A percentile compares a stretch with the other conserved stretches of the same genome.
phyloP scores from a whole-genome alignment of 2,113 vertebrate genomes.

The Enhydra lutris region DNA sequence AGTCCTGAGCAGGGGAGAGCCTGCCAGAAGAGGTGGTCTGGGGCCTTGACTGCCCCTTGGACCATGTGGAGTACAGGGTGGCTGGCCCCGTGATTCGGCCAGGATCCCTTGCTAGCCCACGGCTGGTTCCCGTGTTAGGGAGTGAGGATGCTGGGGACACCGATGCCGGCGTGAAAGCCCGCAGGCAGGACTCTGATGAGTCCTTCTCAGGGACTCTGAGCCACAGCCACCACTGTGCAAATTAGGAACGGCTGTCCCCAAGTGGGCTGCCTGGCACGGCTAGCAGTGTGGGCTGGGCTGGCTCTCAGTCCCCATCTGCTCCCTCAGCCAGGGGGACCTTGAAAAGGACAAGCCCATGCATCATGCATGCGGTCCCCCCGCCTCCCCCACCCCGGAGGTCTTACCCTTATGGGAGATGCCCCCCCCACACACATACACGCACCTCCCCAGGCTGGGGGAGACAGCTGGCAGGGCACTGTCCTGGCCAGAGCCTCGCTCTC shows the following conservation, averaged over 20 bases:
- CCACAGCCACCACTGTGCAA: too few species aligned
- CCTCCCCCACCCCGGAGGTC: too few species aligned
- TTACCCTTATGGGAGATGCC: background rate
- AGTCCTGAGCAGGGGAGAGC: background rate
- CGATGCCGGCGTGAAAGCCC: accelerated
- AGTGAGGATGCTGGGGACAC: accelerated
- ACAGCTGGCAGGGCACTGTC: slow-evolving; percentile 74
- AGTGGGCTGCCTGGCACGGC: background rate
- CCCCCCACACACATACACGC: background rate
- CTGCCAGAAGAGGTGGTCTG: background rate
- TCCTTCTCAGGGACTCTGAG: background rate
- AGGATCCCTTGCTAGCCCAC: accelerated
- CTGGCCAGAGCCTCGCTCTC: slow-evolving; percentile 68
- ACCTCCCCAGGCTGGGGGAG: slow-evolving; percentile 57
- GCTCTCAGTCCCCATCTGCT: too few species aligned
- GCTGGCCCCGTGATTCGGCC: background rate
- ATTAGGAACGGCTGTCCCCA: background rate
- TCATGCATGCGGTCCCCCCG: accelerated
- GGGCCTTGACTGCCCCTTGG: background rate
- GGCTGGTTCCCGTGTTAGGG: background rate
- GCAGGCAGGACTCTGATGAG: background rate
- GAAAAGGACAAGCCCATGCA: background rate
- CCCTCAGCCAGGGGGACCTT: too few species aligned
- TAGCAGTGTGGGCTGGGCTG: background rate
- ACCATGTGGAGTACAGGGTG: background rate